Percentiles rank a stretch among this genome's conserved stretches.
phyloP scores from a whole-genome alignment of 1,140 invertebrate species.

The Drosophila funebris region DNA sequence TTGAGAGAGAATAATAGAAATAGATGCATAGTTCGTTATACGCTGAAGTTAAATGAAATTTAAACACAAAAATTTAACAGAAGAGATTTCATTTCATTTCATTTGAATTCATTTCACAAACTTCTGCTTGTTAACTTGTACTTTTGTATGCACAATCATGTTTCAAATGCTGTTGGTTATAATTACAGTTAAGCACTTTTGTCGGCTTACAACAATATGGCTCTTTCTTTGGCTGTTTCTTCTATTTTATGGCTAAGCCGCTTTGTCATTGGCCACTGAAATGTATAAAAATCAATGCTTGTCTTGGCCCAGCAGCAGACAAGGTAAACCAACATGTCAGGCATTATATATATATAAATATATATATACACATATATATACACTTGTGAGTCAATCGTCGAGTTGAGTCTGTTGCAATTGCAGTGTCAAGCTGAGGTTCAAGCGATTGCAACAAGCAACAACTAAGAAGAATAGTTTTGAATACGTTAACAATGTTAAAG shows the following conservation, averaged over 20 bases:
- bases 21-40: not conserved
- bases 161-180: slow-evolving; percentile 5
- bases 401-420: not conserved
- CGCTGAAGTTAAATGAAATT: slow-evolving; percentile 25
- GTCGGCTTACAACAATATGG: not conserved
- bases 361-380: too few relatives aligned
- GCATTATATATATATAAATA: too few relatives aligned
- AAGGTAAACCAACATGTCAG: not conserved
- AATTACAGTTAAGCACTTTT: slow-evolving; percentile 15
- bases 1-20: not conserved
- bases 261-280: slow-evolving; percentile 25
- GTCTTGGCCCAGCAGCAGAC: not conserved
- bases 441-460: too few relatives aligned
- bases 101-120: not conserved
- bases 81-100: slow-evolving; percentile 5
- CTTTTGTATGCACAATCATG: not conserved
- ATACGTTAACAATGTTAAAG: too few relatives aligned
- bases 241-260: slow-evolving; percentile 15
- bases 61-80: slow-evolving; percentile 4
- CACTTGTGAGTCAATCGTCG: not conserved
- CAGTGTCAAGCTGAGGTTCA: too few relatives aligned
- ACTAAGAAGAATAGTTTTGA: too few relatives aligned
- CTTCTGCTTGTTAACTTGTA: not conserved
- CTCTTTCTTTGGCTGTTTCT: not conserved
- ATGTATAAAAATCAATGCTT: slow-evolving; percentile 6